Base-by-base conservation (phyloP, 2,888 invertebrate genomes). In the Ichneumoninae sp. region DNA sequence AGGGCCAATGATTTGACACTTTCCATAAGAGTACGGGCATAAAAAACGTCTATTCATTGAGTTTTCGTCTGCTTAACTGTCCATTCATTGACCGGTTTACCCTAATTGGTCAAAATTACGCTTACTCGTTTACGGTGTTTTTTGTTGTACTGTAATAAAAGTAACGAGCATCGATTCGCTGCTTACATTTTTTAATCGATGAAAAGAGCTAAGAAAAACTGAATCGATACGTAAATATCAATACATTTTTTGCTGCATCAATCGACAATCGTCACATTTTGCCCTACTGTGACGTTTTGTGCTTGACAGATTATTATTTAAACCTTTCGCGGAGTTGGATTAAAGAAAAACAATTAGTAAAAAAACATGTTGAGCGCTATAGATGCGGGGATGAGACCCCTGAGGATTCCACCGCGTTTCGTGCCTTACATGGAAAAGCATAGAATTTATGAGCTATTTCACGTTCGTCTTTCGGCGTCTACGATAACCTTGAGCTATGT, bases 371-470 rank as follows among this genome's bases (percentile, higher is more conserved):
- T 88, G 47, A 82, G 86, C 54, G 57, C 82, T 72, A 86, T 88
- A 50, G 86, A 86, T 62, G 84, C 82, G 1, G 85, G 74, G 26
- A 88, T 85, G 62, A 87, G 82, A 81, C 86, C 87, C 3, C 83
- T 86, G 6, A 81, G 65, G 8, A 85, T 89, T 50, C 90, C 94
- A 3, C 88, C 94, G 54, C 94, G 94, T 90, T 96, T 96, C 89
- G 91, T 96, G 72, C 95, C 96, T 0, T 96, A 96, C 88, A 93
- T 96, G 80, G 96, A 96, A 89, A 96, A 95, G 89, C 94, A 95
- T 90, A 94, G 95, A 86, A 94, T 96, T 90, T 96, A 95, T 88
- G 95, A 95, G 93, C 91, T 96, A 8, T 95, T 96, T 89, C 95
- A 96, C 93, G 96, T 96, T 92, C 89, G 87, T 87, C 30, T 47